These are phyloP conservation scores for Meleagris gallopavo DNA, from an alignment of 2,113 vertebrate species.

Conservation along the genomic window DNA sequence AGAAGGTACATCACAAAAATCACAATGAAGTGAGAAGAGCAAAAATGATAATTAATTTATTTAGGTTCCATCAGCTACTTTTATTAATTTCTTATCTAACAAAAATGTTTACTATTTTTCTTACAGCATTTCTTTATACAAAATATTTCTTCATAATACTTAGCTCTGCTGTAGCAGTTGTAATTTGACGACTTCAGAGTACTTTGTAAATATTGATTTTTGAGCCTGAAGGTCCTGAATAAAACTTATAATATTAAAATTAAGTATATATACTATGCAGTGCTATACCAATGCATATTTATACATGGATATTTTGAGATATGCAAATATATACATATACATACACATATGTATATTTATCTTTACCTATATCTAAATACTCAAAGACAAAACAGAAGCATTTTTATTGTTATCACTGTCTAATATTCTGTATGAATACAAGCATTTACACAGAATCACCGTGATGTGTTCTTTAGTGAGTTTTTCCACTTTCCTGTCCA, in stretches of 20 bases:
- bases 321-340: too few species aligned
- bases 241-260: not conserved
- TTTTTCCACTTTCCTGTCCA: not conserved
- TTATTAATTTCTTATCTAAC: not conserved
- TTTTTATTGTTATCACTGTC: not conserved
- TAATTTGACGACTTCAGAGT: not conserved
- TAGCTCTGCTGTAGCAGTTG: not conserved
- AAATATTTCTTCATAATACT: not conserved
- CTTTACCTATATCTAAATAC: not conserved
- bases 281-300: not conserved
- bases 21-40: not conserved
- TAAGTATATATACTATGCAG: not conserved
- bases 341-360: not conserved
- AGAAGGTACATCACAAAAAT: not conserved
- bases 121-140: not conserved
- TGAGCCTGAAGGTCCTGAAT: not conserved
- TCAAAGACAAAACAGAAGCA: not conserved
- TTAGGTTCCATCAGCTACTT: not conserved
- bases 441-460: not conserved
- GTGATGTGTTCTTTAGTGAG: not conserved
- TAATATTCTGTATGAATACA: not conserved
- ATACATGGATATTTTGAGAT: rapidly evolving
- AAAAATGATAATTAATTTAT: not conserved
- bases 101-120: not conserved
- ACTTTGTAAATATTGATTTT: not conserved